Percentiles rank a stretch among this genome's conserved stretches.
Evolutionary conservation across 2,113 vertebrate genomes (phyloP).

Genomic region (Rafetus swinhoei): DNA sequence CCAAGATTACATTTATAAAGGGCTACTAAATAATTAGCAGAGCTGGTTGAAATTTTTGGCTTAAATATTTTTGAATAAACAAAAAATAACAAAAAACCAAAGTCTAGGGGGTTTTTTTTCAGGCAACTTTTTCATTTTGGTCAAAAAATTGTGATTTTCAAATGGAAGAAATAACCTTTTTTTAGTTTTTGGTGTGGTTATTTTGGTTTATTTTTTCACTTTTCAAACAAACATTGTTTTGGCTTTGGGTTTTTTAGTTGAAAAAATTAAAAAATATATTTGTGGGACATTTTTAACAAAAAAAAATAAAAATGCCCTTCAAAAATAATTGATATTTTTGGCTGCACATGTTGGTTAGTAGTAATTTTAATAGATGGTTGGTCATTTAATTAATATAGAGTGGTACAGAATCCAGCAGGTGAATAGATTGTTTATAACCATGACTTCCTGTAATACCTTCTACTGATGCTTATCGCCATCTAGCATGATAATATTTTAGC

Average conservation of each 20-base stretch:
- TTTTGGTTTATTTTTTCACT: background rate
- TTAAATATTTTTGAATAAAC: background rate
- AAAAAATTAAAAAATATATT: background rate
- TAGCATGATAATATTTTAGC: background rate
- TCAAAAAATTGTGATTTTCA: background rate
- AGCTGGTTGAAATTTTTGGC: background rate
- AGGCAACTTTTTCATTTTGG: background rate
- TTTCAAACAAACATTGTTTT: background rate
- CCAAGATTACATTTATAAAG: background rate
- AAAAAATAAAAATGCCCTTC: background rate
- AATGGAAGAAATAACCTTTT: background rate
- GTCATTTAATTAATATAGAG: background rate
- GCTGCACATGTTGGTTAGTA: background rate
- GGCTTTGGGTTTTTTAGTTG: background rate
- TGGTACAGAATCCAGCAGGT: background rate
- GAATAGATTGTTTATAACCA: background rate
- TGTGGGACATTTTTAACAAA: background rate
- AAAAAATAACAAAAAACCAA: background rate
- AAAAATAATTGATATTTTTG: background rate
- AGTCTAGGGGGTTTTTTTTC: background rate
- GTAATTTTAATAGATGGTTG: background rate
- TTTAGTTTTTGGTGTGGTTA: background rate
- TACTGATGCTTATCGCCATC: background rate
- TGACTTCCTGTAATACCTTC: background rate
- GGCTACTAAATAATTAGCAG: background rate